Evolutionary conservation across 2,888 invertebrate genomes (phyloP).

Genomic region (Cephus spinipes): DNA sequence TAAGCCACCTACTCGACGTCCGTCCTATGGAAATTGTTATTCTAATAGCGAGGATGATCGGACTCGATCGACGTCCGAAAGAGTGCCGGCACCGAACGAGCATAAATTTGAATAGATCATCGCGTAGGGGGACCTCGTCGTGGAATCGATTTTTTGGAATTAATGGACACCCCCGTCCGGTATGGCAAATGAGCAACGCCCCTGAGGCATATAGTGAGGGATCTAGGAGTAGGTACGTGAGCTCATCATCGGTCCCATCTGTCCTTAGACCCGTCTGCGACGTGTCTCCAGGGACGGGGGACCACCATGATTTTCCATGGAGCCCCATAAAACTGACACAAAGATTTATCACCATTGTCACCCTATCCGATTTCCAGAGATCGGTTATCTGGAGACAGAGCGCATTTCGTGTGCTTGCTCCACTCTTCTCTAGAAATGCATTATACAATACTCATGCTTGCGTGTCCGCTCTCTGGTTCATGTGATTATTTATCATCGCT

Average conservation of each 20-base stretch:
- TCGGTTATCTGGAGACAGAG: conserved; percentile 19
- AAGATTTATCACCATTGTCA: conserved; percentile 46
- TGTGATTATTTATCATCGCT: neutral
- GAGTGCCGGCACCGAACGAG: conserved; percentile 22
- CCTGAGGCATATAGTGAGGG: conserved; percentile 31
- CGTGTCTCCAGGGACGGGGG: conserved; percentile 34
- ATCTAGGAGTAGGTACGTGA: conserved; percentile 28
- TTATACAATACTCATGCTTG: neutral
- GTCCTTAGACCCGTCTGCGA: conserved; percentile 41
- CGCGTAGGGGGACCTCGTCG: conserved; percentile 13
- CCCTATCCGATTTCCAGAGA: conserved; percentile 39
- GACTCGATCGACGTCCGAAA: conserved; percentile 12
- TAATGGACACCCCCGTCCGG: conserved; percentile 48
- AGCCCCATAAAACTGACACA: conserved; percentile 29
- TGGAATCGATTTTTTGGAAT: conserved; percentile 53
- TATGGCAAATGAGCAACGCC: conserved; percentile 60
- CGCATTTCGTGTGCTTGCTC: neutral
- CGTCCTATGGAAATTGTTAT: conserved; percentile 45
- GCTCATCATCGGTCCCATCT: conserved; percentile 59
- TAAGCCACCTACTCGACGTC: conserved; percentile 33
- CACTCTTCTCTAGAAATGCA: conserved; percentile 5
- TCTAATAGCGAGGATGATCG: conserved; percentile 36
- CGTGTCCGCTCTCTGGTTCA: neutral
- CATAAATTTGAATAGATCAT: conserved; percentile 60
- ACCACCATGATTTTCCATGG: conserved; percentile 54